phyloP scores from a whole-genome alignment of 1,140 invertebrate species.

The Rhizoglyphus robini region DNA sequence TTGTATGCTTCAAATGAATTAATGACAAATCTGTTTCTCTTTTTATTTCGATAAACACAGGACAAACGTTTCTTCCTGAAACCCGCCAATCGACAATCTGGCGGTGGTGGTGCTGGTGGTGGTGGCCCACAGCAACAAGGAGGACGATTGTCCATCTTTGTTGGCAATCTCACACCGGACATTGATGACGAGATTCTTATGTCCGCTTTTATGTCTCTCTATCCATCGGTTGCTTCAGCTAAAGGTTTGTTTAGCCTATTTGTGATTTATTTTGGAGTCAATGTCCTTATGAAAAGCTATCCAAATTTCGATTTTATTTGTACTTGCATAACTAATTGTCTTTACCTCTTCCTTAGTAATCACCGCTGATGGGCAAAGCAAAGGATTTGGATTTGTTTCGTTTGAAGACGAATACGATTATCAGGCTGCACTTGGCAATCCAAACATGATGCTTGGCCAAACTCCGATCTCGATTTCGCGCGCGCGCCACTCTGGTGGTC shows the following conservation, averaged over 20 bases:
- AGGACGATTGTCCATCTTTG: conserved; percentile 22
- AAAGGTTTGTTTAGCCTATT: conserved; percentile 10
- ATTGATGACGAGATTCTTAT: conserved; percentile 17
- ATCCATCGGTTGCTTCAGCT: conserved; percentile 19
- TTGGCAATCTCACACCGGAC: conserved; percentile 13
- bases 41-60: conserved; percentile 12
- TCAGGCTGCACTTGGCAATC: conserved; percentile 57
- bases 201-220: neutral
- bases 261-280: conserved; percentile 4
- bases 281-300: too few species aligned
- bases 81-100: conserved; percentile 21
- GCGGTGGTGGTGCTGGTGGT: conserved; percentile 11
- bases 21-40: neutral
- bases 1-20: too few species aligned
- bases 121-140: conserved; percentile 13
- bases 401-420: conserved; percentile 90
- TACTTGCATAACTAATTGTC: neutral
- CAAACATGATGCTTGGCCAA: conserved; percentile 8
- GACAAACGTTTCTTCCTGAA: conserved; percentile 23
- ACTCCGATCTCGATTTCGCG: conserved; percentile 4
- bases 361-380: conserved; percentile 71
- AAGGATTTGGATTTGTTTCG: conserved; percentile 91
- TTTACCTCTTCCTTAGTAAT: conserved; percentile 47
- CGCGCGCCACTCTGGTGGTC: neutral
- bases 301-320: neutral